Evolutionary conservation across 2,888 invertebrate species (phyloP).

Genomic region (Resseliella maxima): DNA sequence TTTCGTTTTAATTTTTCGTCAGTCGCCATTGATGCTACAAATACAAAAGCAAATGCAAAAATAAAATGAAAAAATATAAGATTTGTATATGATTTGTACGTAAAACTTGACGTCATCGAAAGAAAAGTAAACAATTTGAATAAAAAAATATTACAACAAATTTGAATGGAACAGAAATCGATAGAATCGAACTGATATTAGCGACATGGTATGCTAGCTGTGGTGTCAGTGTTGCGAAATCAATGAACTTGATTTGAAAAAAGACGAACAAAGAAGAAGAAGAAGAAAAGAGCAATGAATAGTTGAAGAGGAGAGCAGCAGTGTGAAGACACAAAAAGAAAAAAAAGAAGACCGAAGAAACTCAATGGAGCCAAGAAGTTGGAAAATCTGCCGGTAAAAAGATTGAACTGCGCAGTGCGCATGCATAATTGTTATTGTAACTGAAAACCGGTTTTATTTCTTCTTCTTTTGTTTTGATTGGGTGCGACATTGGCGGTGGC

Average conservation of each 20-base stretch:
- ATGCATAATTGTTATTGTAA: conserved; percentile 27
- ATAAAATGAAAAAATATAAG: too few species aligned
- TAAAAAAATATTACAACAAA: neutral
- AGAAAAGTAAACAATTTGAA: too few species aligned
- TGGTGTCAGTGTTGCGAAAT: neutral
- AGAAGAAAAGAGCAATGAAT: too few species aligned
- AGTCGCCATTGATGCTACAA: conserved; percentile 46
- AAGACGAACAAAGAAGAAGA: neutral
- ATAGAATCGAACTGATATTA: neutral
- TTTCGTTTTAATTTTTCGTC: conserved; percentile 33
- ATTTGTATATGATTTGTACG: neutral
- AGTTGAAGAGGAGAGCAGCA: too few species aligned
- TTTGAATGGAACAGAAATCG: neutral
- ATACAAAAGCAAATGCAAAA: too few species aligned
- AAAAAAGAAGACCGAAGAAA: too few species aligned
- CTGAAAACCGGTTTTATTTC: conserved; percentile 2
- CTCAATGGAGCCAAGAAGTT: too few species aligned
- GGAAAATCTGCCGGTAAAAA: conserved; percentile 38
- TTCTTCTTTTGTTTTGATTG: conserved; percentile 9
- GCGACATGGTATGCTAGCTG: neutral
- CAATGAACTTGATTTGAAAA: conserved; percentile 2
- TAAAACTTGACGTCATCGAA: neutral
- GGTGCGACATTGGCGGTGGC: conserved; percentile 41
- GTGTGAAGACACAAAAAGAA: too few species aligned
- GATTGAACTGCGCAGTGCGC: conserved; percentile 12